These are phyloP conservation scores for Syrista parreyssii DNA, from an alignment of 2,888 invertebrate genomes.

Conservation along the genomic window DNA sequence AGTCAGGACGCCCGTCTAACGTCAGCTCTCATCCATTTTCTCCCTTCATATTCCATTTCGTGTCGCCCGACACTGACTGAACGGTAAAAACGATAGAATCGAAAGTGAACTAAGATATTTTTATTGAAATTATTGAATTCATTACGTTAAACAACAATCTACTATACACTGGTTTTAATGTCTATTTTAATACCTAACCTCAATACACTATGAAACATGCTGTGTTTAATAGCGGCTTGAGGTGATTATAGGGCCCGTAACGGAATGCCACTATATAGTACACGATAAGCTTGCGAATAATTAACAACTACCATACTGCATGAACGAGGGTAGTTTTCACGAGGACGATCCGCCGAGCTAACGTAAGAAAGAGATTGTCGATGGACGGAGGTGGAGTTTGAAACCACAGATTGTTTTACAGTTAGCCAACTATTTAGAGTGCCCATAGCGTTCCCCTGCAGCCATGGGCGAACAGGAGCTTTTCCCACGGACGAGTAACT, in stretches of 20 bases:
- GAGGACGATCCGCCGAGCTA: background rate
- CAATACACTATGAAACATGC: background rate
- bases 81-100: background rate
- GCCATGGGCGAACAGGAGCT: constrained; percentile 10
- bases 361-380: background rate
- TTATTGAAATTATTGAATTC: background rate
- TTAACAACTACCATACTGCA: background rate
- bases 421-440: constrained; percentile 48
- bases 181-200: background rate
- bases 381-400: background rate
- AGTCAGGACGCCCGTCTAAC: constrained; percentile 1
- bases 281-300: background rate
- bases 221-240: background rate
- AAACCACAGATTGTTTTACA: constrained; percentile 41
- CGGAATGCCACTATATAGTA: background rate
- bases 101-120: background rate
- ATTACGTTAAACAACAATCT: background rate
- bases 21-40: constrained; percentile 4
- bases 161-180: background rate
- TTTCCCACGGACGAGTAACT: constrained; percentile 24
- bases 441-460: constrained; percentile 29
- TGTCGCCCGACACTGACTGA: background rate
- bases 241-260: background rate
- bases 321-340: background rate
- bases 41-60: constrained; percentile 7